These are phyloP conservation scores for Drosophila persimilis DNA, from an alignment of 1,140 invertebrate genomes.

Conservation along the genomic window DNA sequence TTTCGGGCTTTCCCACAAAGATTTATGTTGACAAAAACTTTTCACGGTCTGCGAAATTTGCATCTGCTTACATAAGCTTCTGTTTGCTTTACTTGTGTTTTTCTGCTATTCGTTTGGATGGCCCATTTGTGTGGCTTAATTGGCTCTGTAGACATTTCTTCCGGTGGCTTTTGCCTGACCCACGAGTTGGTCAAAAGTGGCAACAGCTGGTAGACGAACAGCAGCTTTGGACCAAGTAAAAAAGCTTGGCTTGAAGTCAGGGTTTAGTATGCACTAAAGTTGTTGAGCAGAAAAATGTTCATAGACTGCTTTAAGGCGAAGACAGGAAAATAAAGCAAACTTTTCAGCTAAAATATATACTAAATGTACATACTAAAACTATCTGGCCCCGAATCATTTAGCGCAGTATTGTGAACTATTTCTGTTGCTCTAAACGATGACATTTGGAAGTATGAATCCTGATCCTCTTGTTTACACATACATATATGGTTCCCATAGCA, in stretches of 20 bases:
- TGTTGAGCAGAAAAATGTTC: not conserved
- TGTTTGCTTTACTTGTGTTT: constrained; percentile 25
- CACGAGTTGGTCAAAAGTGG: constrained; percentile 15
- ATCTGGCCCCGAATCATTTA: too few relatives aligned
- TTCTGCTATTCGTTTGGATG: constrained; percentile 16
- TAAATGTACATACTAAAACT: too few relatives aligned
- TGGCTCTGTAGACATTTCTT: constrained; percentile 56
- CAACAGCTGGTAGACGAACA: not conserved
- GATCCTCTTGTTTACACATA: too few relatives aligned
- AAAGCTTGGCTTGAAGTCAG: constrained; percentile 3
- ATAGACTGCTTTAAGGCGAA: constrained; percentile 24
- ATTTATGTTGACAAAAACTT: constrained; percentile 13
- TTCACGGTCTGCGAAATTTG: constrained; percentile 64
- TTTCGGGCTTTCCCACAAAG: constrained; percentile 19
- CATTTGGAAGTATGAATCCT: too few relatives aligned
- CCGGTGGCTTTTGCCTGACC: constrained; percentile 37
- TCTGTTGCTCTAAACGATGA: too few relatives aligned
- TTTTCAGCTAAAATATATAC: not conserved
- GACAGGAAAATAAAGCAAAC: not conserved
- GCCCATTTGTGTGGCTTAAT: constrained; percentile 60
- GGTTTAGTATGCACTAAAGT: constrained; percentile 1
- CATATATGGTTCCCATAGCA: too few relatives aligned
- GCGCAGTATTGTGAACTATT: too few relatives aligned
- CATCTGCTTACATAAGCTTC: constrained; percentile 45
- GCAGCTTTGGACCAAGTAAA: not conserved